phyloP scores from a whole-genome alignment of 2,113 vertebrate species.

The western clawed frog (Xenopus tropicalis) region UCB_Xtro_10.0 CM004444.2:128374001-128374500 shows the following conservation, averaged over 20 bases:
- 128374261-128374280: not conserved
- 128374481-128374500: no score
- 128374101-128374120: constrained; percentile 42
- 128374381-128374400: no score
- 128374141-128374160: constrained; percentile 22
- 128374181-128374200: constrained; percentile 29
- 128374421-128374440: no score
- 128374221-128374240: constrained; percentile 19
- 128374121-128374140: constrained; percentile 31
- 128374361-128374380: no score
- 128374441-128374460: no score
- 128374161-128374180: constrained; percentile 25
- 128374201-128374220: constrained; percentile 25
- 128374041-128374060: constrained; percentile 52
- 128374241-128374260: not conserved
- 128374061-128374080: constrained; percentile 45
- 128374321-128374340: no score
- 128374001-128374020: constrained; percentile 56
- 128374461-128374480: no score
- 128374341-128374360: no score
- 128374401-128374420: no score
- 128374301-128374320: not conserved
- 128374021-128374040: constrained; percentile 56
- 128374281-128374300: not conserved
- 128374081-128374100: constrained; percentile 41